Conservation (phyloP, 2,888 invertebrate species). For the Lepidochitona cinerea region DNA sequence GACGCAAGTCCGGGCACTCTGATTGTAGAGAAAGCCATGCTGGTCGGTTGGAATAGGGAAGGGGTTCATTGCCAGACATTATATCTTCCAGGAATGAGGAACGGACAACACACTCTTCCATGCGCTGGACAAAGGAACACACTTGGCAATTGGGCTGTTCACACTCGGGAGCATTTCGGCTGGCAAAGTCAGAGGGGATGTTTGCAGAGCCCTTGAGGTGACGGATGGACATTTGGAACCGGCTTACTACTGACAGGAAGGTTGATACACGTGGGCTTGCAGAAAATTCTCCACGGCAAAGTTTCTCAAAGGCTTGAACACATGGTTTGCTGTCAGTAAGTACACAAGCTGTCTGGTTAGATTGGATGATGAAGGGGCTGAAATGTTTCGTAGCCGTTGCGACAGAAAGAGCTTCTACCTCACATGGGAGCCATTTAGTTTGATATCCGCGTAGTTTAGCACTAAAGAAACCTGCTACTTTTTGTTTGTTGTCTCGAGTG, state of each 20-base stretch:
- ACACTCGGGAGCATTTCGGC: constrained; percentile 32
- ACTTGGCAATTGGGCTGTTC: constrained; percentile 28
- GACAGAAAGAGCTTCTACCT: constrained; percentile 38
- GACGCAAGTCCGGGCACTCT: no score
- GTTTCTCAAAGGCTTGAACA: constrained; percentile 38
- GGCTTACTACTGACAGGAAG: constrained; percentile 32
- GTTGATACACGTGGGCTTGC: constrained; percentile 33
- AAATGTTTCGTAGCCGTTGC: constrained; percentile 38
- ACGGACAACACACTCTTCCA: constrained; percentile 35
- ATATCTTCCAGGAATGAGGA: constrained; percentile 15
- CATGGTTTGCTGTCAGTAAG: constrained; percentile 42
- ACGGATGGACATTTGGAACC: constrained; percentile 10
- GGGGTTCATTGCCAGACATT: neutral
- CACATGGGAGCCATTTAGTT: constrained; percentile 40
- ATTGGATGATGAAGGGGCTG: constrained; percentile 42
- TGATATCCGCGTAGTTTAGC: constrained; percentile 26
- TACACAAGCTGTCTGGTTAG: constrained; percentile 21
- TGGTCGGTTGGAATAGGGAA: constrained; percentile 28
- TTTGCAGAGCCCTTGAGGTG: constrained; percentile 28
- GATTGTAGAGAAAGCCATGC: constrained; percentile 27
- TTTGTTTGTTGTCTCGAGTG: neutral
- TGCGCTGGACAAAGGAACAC: no score
- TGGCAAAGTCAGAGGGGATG: constrained; percentile 33
- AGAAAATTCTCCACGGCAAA: constrained; percentile 37
- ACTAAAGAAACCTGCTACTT: constrained; percentile 16